Percentiles rank a stretch among this genome's conserved stretches.
Evolutionary conservation across 2,113 vertebrate genomes (phyloP).

Genomic region (Strix aluco): DNA sequence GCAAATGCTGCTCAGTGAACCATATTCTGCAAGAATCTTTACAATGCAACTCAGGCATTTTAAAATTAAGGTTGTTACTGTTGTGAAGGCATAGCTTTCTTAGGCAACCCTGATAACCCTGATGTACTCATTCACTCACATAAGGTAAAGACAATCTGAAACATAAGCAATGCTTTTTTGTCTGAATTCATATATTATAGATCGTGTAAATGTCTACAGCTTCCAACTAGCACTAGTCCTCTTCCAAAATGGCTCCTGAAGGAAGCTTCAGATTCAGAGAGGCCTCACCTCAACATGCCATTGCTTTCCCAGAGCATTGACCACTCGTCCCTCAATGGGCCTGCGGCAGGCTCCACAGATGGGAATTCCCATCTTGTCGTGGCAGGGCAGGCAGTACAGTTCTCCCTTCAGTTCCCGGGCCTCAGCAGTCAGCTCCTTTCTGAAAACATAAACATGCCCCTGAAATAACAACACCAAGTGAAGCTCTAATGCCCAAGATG

Average conservation of each 20-base stretch:
- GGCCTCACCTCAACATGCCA: constrained; percentile 80
- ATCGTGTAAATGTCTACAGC: not conserved
- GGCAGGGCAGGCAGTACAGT: constrained; percentile 79
- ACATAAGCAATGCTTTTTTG: not conserved
- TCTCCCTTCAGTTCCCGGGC: constrained; percentile 79
- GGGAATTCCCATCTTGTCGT: constrained; percentile 81
- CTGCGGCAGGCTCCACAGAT: constrained; percentile 80
- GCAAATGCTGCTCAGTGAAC: not conserved
- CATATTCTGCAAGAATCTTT: not conserved
- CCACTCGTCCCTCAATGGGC: constrained; percentile 78
- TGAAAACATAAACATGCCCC: not conserved
- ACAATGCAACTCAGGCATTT: not conserved
- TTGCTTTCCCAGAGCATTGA: constrained; percentile 79
- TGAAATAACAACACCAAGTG: not conserved
- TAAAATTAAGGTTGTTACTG: not conserved
- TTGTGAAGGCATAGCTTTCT: not conserved
- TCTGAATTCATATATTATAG: not conserved
- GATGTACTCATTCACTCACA: not conserved
- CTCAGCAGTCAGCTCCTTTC: constrained; percentile 79
- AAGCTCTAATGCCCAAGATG: not conserved
- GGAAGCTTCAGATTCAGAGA: not conserved
- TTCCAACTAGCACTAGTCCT: not conserved
- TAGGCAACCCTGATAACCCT: not conserved
- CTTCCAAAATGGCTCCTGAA: not conserved
- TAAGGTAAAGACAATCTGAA: not conserved